A percentile compares a stretch with the other conserved stretches of the same genome.
phyloP scores from a whole-genome alignment of 2,888 invertebrate species.

The Andrena minutula region DNA sequence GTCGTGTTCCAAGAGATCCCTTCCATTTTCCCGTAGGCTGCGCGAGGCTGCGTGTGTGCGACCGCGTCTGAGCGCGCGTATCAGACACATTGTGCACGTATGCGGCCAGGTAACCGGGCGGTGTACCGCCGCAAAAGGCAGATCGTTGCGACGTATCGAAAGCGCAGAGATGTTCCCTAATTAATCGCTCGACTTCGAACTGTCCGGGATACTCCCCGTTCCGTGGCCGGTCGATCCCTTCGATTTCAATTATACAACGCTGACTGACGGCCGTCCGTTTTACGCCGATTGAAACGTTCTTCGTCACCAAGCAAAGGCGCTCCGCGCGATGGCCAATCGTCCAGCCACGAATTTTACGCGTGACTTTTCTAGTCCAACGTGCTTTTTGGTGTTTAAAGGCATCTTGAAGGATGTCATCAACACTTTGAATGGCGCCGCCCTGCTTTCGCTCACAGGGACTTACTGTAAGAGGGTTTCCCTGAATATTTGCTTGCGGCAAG shows the following conservation, averaged over 20 bases:
- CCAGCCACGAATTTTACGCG: background rate
- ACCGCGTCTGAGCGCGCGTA: background rate
- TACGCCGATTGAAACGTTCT: slow-evolving; percentile 57
- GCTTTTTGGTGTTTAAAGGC: background rate
- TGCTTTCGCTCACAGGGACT: too few relatives aligned
- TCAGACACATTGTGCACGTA: background rate
- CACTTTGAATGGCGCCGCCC: too few relatives aligned
- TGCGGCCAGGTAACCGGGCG: slow-evolving; percentile 3
- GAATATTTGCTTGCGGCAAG: too few relatives aligned
- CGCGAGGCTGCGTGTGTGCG: background rate
- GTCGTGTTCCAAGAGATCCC: slow-evolving; percentile 46
- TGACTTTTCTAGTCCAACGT: background rate
- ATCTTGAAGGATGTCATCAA: too few relatives aligned
- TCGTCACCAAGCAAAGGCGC: slow-evolving; percentile 10
- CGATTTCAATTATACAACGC: slow-evolving; percentile 48
- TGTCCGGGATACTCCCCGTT: slow-evolving; percentile 6
- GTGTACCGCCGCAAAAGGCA: slow-evolving; percentile 37
- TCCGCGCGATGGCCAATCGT: background rate
- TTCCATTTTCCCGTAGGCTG: slow-evolving; percentile 46
- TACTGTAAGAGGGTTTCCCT: too few relatives aligned
- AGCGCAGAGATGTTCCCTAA: slow-evolving; percentile 48
- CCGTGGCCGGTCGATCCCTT: slow-evolving; percentile 9
- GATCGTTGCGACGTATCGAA: slow-evolving; percentile 48
- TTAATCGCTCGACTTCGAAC: slow-evolving; percentile 40
- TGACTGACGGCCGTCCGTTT: slow-evolving; percentile 46